These are phyloP conservation scores for Neopelma chrysocephalum DNA, from an alignment of 2,797 vertebrate genomes.

Conservation along the genomic window DNA sequence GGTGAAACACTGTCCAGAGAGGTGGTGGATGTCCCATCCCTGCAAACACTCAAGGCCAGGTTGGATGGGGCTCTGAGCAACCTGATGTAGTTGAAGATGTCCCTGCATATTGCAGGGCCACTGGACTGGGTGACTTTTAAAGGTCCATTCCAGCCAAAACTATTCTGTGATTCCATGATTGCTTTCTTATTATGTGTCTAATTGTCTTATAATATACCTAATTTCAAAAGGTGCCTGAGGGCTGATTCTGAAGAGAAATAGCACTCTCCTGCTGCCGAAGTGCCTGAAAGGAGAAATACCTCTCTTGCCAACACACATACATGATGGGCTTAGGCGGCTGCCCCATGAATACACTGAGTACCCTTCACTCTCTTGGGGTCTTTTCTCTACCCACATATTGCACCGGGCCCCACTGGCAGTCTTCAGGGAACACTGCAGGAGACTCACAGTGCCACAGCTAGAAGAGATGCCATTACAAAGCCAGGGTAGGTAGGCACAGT, in stretches of 20 bases:
- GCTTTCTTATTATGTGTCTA: not conserved
- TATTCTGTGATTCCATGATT: not conserved
- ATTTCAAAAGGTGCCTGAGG: not conserved
- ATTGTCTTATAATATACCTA: not conserved
- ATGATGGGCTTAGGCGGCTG: not conserved
- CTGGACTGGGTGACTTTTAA: not conserved
- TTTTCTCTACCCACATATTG: not conserved
- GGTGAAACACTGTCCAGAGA: not conserved
- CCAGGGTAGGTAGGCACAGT: not conserved
- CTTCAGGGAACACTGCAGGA: not conserved
- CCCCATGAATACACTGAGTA: not conserved
- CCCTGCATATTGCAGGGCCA: not conserved
- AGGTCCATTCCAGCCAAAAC: not conserved
- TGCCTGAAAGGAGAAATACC: not conserved
- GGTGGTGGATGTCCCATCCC: too few relatives aligned
- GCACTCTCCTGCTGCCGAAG: not conserved
- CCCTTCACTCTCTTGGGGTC: not conserved
- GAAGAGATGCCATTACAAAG: not conserved
- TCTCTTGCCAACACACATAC: not conserved
- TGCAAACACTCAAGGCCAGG: not conserved
- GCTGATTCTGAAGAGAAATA: not conserved
- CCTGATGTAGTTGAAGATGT: not conserved
- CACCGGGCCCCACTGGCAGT: fast-evolving
- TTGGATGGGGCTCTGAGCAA: not conserved
- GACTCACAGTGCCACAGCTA: not conserved